These are phyloP conservation scores for Oophaga pumilio DNA, from an alignment of 2,113 vertebrate genomes.

Conservation along the genomic window DNA sequence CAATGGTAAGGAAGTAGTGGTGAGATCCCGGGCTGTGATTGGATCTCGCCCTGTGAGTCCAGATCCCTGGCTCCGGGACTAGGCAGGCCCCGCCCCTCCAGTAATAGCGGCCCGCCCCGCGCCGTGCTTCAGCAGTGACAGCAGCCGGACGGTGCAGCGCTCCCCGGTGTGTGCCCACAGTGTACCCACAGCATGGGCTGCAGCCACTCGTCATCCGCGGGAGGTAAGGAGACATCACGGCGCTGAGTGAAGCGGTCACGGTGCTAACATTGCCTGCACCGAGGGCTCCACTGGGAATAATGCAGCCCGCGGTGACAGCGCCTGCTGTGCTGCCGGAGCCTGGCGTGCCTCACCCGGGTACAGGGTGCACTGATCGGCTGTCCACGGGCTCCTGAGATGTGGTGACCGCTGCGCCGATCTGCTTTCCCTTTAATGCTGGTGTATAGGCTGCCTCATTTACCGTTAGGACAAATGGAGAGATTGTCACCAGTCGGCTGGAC, in stretches of 20 bases:
- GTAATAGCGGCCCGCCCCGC: not conserved
- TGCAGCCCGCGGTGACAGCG: not conserved
- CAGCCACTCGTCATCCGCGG: slow-evolving; percentile 42
- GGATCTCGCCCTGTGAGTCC: not conserved
- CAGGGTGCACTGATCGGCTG: no score
- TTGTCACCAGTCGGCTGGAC: no score
- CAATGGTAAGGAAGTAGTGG: not conserved
- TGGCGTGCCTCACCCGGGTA: no score
- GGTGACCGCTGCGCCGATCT: no score
- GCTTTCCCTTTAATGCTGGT: no score
- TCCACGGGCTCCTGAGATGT: no score
- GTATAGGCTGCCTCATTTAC: no score
- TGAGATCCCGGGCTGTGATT: not conserved
- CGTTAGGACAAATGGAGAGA: no score
- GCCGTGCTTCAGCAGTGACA: not conserved
- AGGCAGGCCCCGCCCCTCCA: not conserved
- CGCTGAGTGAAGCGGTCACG: not conserved
- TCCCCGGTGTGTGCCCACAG: not conserved
- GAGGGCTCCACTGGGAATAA: not conserved
- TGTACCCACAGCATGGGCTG: slow-evolving; percentile 30
- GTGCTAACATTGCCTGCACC: not conserved
- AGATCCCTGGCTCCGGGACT: not conserved
- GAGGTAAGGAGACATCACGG: slow-evolving; percentile 8
- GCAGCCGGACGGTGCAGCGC: not conserved
- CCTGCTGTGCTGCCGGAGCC: not conserved